phyloP scores from a whole-genome alignment of 2,888 invertebrate species.

The Lepetodrilus schrolli region DNA sequence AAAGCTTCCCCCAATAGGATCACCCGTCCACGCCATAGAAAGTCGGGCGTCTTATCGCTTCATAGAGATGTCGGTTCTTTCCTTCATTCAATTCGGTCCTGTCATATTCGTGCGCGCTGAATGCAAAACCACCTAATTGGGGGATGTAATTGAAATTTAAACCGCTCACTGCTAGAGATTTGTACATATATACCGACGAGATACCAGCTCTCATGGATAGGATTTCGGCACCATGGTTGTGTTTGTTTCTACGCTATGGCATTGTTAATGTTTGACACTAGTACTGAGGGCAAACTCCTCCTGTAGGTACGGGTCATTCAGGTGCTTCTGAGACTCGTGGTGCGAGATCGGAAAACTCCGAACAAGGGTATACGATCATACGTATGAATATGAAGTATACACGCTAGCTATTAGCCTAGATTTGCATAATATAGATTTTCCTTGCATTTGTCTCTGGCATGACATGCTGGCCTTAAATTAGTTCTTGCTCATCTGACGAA shows the following conservation, averaged over 20 bases:
- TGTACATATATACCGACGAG: conserved; percentile 18
- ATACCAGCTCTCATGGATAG: not conserved
- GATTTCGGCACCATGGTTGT: not conserved
- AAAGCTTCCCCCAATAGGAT: not conserved
- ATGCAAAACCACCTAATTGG: conserved; percentile 27
- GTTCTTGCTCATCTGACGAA: too few species aligned
- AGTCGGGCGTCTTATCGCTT: not conserved
- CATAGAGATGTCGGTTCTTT: not conserved
- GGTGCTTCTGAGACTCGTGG: not conserved
- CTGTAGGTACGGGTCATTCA: not conserved
- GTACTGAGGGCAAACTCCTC: not conserved
- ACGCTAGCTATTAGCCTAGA: too few species aligned
- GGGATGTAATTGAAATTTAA: conserved; percentile 32
- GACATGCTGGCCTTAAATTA: too few species aligned
- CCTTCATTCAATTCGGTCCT: not conserved
- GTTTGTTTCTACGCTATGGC: not conserved
- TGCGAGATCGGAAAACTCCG: too few species aligned
- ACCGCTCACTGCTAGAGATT: conserved; percentile 1
- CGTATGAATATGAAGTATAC: too few species aligned
- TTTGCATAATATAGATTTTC: too few species aligned
- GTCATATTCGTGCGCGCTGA: conserved; percentile 25
- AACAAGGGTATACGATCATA: too few species aligned
- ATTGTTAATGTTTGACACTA: conserved; percentile 3
- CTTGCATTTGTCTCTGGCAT: too few species aligned
- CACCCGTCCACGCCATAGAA: not conserved